These are phyloP conservation scores for Pipa parva DNA, from an alignment of 2,113 vertebrate genomes.

Conservation along the genomic window DNA sequence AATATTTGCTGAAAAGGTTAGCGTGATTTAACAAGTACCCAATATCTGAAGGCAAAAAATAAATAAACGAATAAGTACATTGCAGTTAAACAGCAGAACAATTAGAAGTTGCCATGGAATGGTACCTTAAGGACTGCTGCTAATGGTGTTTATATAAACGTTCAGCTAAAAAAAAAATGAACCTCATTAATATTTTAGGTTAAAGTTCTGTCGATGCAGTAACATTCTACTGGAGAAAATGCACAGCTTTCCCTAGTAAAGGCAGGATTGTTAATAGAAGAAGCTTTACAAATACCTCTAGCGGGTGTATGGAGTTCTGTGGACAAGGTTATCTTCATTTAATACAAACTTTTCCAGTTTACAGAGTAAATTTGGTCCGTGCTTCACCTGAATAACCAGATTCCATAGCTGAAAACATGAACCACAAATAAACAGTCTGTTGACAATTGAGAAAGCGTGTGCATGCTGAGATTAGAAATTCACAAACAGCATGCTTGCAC, in stretches of 20 bases:
- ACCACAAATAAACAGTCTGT: slow-evolving; percentile 10
- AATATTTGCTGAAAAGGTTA: slow-evolving; percentile 91
- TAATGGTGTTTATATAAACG: neutral
- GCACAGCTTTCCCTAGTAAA: neutral
- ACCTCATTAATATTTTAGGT: slow-evolving; percentile 8
- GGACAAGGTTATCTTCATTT: slow-evolving; percentile 1
- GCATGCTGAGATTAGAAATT: slow-evolving; percentile 24
- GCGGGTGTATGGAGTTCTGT: neutral
- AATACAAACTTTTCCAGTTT: neutral
- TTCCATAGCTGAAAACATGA: slow-evolving; percentile 6
- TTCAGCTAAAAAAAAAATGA: slow-evolving; percentile 1
- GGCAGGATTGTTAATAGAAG: neutral
- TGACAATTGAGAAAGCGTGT: slow-evolving; percentile 7
- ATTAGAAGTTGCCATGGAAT: neutral
- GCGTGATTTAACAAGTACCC: slow-evolving; percentile 5
- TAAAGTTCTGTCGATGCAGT: neutral
- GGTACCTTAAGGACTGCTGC: neutral
- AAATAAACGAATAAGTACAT: too few relatives aligned
- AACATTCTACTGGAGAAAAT: neutral
- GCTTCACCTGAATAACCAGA: slow-evolving; percentile 4
- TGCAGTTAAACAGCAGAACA: neutral
- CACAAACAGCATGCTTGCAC: slow-evolving; percentile 9
- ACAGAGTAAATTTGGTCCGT: neutral
- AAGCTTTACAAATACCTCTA: neutral
- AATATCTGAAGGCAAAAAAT: neutral